Evolutionary conservation across 2,888 invertebrate species (phyloP).

Genomic region (Spisula solida): DNA sequence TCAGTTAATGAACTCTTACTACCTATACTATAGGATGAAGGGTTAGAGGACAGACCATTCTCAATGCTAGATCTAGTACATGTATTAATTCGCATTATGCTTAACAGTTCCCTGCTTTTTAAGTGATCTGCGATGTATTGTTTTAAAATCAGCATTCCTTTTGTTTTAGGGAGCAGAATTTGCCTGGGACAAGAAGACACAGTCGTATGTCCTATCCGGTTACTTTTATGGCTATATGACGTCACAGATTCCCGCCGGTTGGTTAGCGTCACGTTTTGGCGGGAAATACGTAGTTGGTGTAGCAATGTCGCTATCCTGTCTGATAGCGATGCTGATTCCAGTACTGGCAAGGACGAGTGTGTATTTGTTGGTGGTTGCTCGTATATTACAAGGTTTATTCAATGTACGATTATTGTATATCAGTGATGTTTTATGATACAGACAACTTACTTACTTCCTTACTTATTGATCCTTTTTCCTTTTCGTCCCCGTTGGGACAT

Average conservation of each 20-base stretch:
- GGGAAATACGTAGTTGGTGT: constrained; percentile 85
- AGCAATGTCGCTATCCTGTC: constrained; percentile 80
- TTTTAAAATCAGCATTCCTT: not conserved
- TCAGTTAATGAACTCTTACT: no score
- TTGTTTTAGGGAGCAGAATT: constrained; percentile 66
- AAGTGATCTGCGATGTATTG: not conserved
- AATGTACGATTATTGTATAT: not conserved
- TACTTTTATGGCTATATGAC: constrained; percentile 81
- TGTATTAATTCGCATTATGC: no score
- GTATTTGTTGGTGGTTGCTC: constrained; percentile 74
- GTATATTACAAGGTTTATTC: constrained; percentile 52
- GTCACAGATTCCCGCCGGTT: constrained; percentile 77
- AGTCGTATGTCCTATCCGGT: constrained; percentile 75
- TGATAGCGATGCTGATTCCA: constrained; percentile 81
- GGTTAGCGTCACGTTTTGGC: constrained; percentile 78
- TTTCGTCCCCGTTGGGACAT: no score
- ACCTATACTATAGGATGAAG: no score
- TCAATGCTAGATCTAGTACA: no score
- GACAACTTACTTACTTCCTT: no score
- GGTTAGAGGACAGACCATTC: no score
- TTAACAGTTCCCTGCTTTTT: not conserved
- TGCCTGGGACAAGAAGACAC: constrained; percentile 75
- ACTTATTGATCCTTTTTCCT: no score
- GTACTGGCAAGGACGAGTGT: constrained; percentile 77
- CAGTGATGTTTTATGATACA: no score